Evolutionary conservation across 2,113 vertebrate species (phyloP).

Genomic region (Amblyornis subalaris): DNA sequence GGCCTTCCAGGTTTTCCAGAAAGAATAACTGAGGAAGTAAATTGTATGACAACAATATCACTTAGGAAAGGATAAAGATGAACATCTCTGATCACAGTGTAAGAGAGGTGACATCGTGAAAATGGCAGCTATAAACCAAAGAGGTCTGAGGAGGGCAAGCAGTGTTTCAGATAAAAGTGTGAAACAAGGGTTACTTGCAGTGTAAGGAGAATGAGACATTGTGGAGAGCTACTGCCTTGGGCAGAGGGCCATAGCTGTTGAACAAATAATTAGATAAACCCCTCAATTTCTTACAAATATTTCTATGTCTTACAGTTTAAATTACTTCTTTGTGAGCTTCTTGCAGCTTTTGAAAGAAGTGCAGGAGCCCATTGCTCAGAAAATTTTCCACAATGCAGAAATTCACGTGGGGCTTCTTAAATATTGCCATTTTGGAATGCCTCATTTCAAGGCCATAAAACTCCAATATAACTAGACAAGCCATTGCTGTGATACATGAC

Average conservation of each 20-base stretch:
- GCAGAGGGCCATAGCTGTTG: neutral
- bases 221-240: neutral
- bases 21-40: slow-evolving; percentile 20
- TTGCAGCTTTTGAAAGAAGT: neutral
- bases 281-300: neutral
- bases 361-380: neutral
- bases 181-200: neutral
- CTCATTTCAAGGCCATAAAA: slow-evolving; percentile 17
- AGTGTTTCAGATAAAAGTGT: neutral
- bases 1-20: neutral
- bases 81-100: neutral
- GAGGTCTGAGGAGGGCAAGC: neutral
- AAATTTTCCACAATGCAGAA: neutral
- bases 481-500: neutral
- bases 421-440: neutral
- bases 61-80: slow-evolving; percentile 26
- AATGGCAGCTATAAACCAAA: neutral
- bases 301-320: neutral
- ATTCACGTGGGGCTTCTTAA: neutral
- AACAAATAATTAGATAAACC: neutral
- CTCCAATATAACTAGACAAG: neutral
- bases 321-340: neutral
- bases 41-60: slow-evolving; percentile 13
- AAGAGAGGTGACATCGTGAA: neutral
- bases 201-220: neutral